Conservation (phyloP, 2,113 vertebrate genomes). For the Macrotis lagotis region DNA sequence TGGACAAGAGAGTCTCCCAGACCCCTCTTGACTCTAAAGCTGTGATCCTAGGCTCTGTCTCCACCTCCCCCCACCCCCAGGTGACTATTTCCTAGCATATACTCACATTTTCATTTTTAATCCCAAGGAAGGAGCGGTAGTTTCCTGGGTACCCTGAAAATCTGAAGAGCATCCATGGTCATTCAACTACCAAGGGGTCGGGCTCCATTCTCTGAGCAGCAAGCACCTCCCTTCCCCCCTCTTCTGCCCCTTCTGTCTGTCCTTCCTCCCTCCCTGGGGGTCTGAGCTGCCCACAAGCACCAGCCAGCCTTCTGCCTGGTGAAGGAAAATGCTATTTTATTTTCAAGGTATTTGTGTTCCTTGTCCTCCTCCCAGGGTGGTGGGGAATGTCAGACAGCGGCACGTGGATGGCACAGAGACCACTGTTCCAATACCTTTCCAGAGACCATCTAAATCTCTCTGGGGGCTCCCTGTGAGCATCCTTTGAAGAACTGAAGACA, state of each 20-base stretch:
- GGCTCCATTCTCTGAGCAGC: background rate
- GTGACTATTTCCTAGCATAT: background rate
- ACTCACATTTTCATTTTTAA: conserved; percentile 74
- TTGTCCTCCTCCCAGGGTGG: background rate
- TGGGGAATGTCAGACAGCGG: background rate
- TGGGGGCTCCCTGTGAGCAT: background rate
- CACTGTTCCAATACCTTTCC: background rate
- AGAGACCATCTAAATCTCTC: background rate
- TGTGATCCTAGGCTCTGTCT: background rate
- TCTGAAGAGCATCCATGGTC: background rate
- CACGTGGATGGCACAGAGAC: background rate
- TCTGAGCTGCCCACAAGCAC: background rate
- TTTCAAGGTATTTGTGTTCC: background rate
- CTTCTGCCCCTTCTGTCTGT: background rate
- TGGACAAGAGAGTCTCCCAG: background rate
- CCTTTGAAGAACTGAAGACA: background rate
- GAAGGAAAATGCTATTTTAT: background rate
- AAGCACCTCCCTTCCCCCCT: background rate
- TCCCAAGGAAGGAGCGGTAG: conserved; percentile 70
- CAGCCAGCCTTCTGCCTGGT: background rate
- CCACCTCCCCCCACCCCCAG: no score
- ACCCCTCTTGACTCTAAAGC: background rate
- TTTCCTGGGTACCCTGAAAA: conserved; percentile 74
- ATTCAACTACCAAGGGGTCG: background rate
- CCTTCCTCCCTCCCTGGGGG: background rate